Base-by-base conservation (phyloP, 2,113 vertebrate species). In the Salminus brasiliensis region DNA sequence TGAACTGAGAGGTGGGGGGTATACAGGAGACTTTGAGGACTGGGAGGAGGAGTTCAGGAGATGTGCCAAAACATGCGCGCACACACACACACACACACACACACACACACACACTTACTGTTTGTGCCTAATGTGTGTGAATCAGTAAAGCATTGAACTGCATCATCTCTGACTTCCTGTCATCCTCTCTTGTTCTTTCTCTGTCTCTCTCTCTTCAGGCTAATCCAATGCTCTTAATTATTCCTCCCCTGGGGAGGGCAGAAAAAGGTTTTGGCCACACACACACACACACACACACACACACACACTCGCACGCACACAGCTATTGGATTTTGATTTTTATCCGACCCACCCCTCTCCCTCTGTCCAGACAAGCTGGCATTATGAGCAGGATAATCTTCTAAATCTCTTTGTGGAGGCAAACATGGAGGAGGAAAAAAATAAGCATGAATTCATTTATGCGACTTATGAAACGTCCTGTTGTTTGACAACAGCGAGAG, bases 361-460 rank as follows among this genome's bases (percentile, higher is more conserved):
- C n/a, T 57, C 25, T 63, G 55, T 80, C 59, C 67, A 82, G 74
- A 79, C 87, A 84, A 79, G 72, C 72, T 72, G 65, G 73, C 45
- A 39, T 84, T 83, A 83, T 74, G 62, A 84, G 71, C 18, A 75
- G 47, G 72, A 77, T 84, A 88, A 85, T 87, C 80, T 83, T 47
- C 69, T 83, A 81, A 84, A 85, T 87, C 79, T 82, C 78, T 83
- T 77, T 83, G 81, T 79, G 83, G 76, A 81, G 72, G 72, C 60
- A 77, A 74, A 72, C 63, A 77, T 5, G 32, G 49, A 57, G 21
- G 3, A 36, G 18, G 66, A 32, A 72, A 53, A 62, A 65, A 65
- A 62, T 25, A 57, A 47, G n/a, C 32, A 30, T 47, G 15, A 59
- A 85, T 79, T 80, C 18, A 83, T 80, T 80, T 73, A 21, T 59